These are phyloP conservation scores for Phymorhynchus buccinoides DNA, from an alignment of 1,140 invertebrate species.

Conservation along the genomic window DNA sequence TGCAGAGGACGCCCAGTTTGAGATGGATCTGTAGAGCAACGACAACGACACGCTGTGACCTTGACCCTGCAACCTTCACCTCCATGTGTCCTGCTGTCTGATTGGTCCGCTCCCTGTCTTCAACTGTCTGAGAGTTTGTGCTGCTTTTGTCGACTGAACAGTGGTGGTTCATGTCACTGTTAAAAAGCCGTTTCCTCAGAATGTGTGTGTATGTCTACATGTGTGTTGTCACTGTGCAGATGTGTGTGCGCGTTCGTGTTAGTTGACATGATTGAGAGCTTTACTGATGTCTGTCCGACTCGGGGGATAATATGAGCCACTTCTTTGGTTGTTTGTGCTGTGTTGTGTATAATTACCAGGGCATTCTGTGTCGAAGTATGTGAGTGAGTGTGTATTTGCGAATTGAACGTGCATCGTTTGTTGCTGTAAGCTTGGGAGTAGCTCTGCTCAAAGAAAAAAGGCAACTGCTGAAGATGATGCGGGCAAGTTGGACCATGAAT, in stretches of 20 bases:
- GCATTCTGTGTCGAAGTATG: neutral
- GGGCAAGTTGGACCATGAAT: no score
- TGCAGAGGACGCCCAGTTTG: constrained; percentile 59
- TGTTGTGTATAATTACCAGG: neutral
- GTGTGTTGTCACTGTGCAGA: neutral
- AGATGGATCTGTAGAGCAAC: constrained; percentile 59
- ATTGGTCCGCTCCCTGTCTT: neutral
- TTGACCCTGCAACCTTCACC: neutral
- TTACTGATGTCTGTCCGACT: neutral
- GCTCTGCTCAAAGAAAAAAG: neutral
- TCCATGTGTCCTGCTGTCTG: constrained; percentile 16
- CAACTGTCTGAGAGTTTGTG: neutral
- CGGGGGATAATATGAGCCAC: no score
- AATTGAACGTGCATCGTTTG: neutral
- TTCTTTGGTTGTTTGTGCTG: neutral
- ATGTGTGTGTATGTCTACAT: constrained; percentile 4
- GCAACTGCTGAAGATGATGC: neutral
- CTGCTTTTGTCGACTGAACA: neutral
- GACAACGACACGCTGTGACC: no score
- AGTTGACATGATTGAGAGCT: neutral
- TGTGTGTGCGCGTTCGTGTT: neutral
- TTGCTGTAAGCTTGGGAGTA: neutral
- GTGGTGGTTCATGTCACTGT: neutral
- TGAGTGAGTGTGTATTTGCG: neutral
- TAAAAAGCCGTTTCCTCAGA: neutral